Evolutionary conservation across 2,888 invertebrate genomes (phyloP).

Genomic region (Ophioninae sp.): DNA sequence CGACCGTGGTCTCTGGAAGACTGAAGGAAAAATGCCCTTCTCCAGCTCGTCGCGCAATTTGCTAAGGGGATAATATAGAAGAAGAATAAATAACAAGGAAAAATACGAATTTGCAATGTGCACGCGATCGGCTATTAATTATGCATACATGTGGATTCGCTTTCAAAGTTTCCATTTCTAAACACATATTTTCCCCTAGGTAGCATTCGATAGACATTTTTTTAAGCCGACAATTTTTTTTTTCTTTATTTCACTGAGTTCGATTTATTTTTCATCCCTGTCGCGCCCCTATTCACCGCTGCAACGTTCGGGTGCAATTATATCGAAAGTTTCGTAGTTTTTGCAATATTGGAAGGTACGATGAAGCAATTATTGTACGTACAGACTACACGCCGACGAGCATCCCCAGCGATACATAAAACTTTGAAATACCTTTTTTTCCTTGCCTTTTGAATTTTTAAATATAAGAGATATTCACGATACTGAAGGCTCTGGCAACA

Average conservation of each 20-base stretch:
- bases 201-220: not conserved
- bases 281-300: not conserved
- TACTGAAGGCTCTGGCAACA: not conserved
- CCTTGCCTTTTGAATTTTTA: not conserved
- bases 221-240: not conserved
- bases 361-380: conserved; percentile 5
- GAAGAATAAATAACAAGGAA: not conserved
- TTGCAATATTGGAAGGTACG: not conserved
- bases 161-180: conserved; percentile 1
- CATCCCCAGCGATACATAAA: not conserved
- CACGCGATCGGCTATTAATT: conserved; percentile 1
- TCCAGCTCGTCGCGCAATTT: not conserved
- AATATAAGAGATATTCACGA: not conserved
- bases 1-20: conserved; percentile 20
- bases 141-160: not conserved
- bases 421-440: not conserved
- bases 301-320: not conserved
- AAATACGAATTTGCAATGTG: not conserved
- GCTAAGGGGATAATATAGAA: not conserved
- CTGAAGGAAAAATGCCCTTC: conserved; percentile 26
- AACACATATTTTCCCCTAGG: not conserved
- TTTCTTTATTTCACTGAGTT: not conserved
- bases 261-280: not conserved
- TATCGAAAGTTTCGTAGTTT: not conserved
- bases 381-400: not conserved